Evolutionary conservation across 92 coral and sea anemone species (phyloP), one percentile per base, ranked within the genome.

Genomic region (Zoanthus gigantus): DNA sequence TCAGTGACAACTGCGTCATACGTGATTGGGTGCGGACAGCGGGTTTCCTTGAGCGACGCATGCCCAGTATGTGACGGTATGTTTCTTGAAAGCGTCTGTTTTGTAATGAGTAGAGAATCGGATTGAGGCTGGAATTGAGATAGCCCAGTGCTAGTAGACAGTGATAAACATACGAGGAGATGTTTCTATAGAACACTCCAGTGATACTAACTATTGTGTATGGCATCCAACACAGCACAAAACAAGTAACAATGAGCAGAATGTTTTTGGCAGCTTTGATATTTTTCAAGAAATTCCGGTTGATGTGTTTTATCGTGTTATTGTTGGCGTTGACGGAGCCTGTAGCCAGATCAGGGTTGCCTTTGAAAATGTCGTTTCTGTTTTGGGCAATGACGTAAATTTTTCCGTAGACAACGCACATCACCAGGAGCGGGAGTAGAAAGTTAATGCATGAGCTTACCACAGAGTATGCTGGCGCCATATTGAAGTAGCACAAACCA

Each of bases 401-500:
- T 42, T 90, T 84, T 63, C 85, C 82, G 60, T 97, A 97, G 17
- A 97, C 78, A 47, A 88, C 61, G 52, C 97, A 96, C 94, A 96
- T 95, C 18, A 93, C 79, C 71, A 92, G 13, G 2, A 94, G 90
- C 0, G 99, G 99, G 9, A 97, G 79, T 56, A 95, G 88, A 78
- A 97, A 97, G 83, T 97, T 94, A n/a, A 97, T 66, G 34, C 94
- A 85, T 0, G 99, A 97, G 78, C 95, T 97, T 31, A 97, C 63
- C 7, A 97, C 88, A 16, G 98, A 97, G 86, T 97, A 95, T 18
- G 76, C 72, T 14, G 13, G 34, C 9, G 96, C 61, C 52, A 92
- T 95, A 87, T 97, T 96, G 86, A 97, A 97, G 63, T 18, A 16
- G 53, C 99, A 97, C 5, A 9, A 6, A 1, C 86, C 88, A 0